Percentiles rank a stretch among this genome's conserved stretches.
phyloP scores from a whole-genome alignment of 2,113 vertebrate genomes.

The Myrmophylax atrothorax region DNA sequence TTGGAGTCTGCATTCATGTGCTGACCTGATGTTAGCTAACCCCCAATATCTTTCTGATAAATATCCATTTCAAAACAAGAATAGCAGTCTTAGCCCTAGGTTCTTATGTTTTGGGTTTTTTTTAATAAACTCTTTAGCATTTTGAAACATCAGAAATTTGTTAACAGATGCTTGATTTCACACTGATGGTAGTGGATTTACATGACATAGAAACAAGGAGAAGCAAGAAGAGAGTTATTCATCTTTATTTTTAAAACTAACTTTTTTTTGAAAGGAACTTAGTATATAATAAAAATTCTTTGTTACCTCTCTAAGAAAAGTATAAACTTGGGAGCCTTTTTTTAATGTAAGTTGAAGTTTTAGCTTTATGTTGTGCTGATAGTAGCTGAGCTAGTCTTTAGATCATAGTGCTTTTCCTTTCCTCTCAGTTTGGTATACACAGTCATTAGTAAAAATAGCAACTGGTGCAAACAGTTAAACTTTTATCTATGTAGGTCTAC shows the following conservation, averaged over 20 bases:
- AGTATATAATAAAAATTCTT: background rate
- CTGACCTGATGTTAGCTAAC: background rate
- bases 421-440: background rate
- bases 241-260: background rate
- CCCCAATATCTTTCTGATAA: background rate
- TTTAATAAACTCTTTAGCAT: background rate
- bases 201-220: background rate
- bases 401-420: background rate
- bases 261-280: background rate
- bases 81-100: background rate
- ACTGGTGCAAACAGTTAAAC: background rate
- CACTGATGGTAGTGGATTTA: background rate
- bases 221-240: background rate
- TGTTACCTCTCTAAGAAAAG: background rate
- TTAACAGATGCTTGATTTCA: background rate
- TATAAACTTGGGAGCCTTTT: background rate
- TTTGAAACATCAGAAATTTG: background rate
- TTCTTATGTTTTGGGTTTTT: background rate
- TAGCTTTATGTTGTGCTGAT: background rate
- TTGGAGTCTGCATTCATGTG: background rate
- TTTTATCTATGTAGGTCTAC: background rate
- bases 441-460: background rate
- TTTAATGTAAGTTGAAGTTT: background rate
- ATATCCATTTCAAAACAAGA: background rate
- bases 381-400: background rate